These are phyloP conservation scores for Pitta sordida DNA, from an alignment of 2,113 vertebrate species.

Conservation along the genomic window DNA sequence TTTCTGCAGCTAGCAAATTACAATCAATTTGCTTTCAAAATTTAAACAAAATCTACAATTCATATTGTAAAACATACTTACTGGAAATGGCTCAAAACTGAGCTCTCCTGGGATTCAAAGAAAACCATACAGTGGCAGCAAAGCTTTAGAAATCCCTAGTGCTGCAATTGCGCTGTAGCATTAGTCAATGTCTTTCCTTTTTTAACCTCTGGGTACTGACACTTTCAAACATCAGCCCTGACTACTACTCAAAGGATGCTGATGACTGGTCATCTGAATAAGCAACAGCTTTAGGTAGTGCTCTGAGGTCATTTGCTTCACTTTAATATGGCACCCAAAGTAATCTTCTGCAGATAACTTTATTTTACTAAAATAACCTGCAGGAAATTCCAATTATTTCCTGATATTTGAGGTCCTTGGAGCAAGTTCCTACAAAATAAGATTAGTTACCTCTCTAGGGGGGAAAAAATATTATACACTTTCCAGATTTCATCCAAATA, in stretches of 20 bases:
- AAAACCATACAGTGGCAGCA: background rate
- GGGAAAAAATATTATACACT: background rate
- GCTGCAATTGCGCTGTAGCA: background rate
- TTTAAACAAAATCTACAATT: background rate
- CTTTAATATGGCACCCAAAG: background rate
- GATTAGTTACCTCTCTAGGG: background rate
- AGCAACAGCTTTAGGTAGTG: background rate
- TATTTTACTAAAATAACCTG: background rate
- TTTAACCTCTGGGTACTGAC: background rate
- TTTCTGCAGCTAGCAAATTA: background rate
- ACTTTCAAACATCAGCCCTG: background rate
- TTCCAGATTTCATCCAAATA: background rate
- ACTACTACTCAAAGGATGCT: background rate
- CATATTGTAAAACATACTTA: background rate
- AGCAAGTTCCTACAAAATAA: background rate
- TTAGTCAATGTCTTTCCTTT: background rate
- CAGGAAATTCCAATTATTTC: background rate
- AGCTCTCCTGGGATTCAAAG: background rate
- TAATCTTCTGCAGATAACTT: background rate
- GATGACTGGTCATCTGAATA: background rate
- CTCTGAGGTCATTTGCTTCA: background rate
- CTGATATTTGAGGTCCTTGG: background rate
- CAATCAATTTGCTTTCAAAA: background rate
- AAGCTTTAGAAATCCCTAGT: background rate
- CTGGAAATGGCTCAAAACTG: background rate